These are phyloP conservation scores for Mesochorus sp. DNA, from an alignment of 2,888 invertebrate species.

Conservation along the genomic window DNA sequence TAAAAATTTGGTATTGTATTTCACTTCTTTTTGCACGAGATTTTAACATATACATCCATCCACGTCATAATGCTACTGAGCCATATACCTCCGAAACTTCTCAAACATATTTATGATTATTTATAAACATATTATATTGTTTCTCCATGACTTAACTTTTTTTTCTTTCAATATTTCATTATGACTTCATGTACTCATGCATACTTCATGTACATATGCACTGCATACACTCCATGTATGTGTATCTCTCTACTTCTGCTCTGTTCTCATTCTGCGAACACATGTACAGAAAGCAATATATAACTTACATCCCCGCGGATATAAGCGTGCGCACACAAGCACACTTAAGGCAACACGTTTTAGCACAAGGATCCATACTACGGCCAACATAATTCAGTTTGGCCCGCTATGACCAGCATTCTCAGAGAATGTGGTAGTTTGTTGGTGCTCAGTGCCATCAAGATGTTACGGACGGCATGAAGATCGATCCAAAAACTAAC, in stretches of 20 bases:
- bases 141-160: constrained; percentile 30
- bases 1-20: too few species aligned
- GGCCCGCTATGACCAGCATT: constrained; percentile 6
- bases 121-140: constrained; percentile 48
- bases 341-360: background rate
- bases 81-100: constrained; percentile 22
- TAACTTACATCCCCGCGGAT: too few species aligned
- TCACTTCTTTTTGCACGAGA: too few species aligned
- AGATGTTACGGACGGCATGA: constrained; percentile 61
- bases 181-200: background rate
- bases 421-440: constrained; percentile 66
- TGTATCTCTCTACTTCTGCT: too few species aligned
- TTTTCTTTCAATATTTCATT: too few species aligned
- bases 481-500: constrained; percentile 75
- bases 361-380: background rate
- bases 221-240: background rate
- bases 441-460: constrained; percentile 67
- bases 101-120: constrained; percentile 44
- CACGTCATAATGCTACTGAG: too few species aligned
- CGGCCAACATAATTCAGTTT: constrained; percentile 8
- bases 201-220: constrained; percentile 4
- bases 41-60: too few species aligned
- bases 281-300: background rate
- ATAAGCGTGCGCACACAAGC: too few species aligned
- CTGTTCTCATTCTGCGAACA: background rate